Base-by-base conservation (phyloP, 2,888 invertebrate genomes). In the Lasioglossum marginatum region DNA sequence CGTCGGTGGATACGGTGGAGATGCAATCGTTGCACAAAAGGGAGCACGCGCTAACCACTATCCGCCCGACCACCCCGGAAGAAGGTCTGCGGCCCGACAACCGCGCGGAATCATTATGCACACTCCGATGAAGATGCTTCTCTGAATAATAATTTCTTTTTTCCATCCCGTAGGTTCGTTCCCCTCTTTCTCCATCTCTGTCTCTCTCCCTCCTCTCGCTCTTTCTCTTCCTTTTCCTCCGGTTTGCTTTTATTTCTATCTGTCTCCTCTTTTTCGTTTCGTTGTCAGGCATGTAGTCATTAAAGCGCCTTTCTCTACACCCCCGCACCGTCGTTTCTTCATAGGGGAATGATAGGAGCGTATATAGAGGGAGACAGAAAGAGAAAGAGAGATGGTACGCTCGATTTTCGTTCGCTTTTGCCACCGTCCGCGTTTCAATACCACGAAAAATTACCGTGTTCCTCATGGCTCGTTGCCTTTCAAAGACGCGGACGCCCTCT, bases 71-170 rank as follows among this genome's bases (percentile, higher is more conserved):
- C 78, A 75, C 14, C 23, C 27, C 34, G 81, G 78, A 79, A 79
- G 66, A 63, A 81, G 43, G 57, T 37, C 52, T 79, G 63, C 40
- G 27, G 40, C 72, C 60, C 81, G 75, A 79, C 79, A 40, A n/a
- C 57, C 76, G 52, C 81, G 76, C 14, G 45, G 71, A 81, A 83
- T 81, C 66, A 83, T 89, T 84, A 84, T 82, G 86, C 81, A 68
- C 86, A 40, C 72, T 63, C 72, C 72, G 77, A 78, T 57, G 82
- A 79, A 82, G 82, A 85, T 52, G 82, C 78, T 78, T 63, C 71
- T 71, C 27, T 27, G 78, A 84, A 82, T 84, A 78, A 75, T 82
- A 68, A 84, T 79, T 70, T 71, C 48, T 60, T 66, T 27, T n/a
- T 19, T 34, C 43, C 34, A 40, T 31, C 14, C 40, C n/a, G 52